Evolutionary conservation across 30 jellyfish, hydroid and myxozoan species (phyloP), one percentile per base, ranked within the genome.

Genomic region (Sanderia malayensis): DNA sequence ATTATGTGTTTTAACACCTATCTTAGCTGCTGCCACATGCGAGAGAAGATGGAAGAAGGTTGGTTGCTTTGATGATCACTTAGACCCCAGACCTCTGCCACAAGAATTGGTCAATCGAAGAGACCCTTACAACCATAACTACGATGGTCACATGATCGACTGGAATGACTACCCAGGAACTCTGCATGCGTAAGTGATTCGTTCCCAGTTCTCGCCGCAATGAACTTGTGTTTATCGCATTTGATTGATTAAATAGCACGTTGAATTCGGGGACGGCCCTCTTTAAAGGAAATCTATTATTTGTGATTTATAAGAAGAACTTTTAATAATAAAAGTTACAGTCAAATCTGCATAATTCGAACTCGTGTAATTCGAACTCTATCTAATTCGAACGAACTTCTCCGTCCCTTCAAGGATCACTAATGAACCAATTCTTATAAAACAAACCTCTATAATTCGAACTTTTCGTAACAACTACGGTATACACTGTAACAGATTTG

Each of bases 51-150:
- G 96, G 96, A 90, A 70, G 72, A 90, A 90, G 46, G 81, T 90
- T 63, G 98, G 98, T 22, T 90, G 98, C 63, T 90, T 69, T 55
- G 87, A 83, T 41, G 98, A 90, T 79, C 33, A 87, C 64, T 58
- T 90, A 34, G 52, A 71, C 0, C 86, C 88, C 13, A 77, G 98
- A 17, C 98, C 98, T 0, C 72, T 82, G 55, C 83, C 67, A 21
- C 27, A 44, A 10, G 98, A 90, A 78, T 44, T 90, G 33, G 58
- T 83, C 31, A 90, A 90, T 61, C 94, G 92, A 45, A 46, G 97
- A 52, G 97, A 89, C 65, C 94, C 94, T 15, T n/a, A 20, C 52
- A 89, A 83, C 46, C 82, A 41, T 13, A 76, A 90, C 79, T 82
- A 53, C 82, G 98, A 90, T 58, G 83, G 87, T 13, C 82, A 66